These are phyloP conservation scores for Dexiosoma caninum DNA, from an alignment of 2,888 invertebrate genomes.

Conservation along the genomic window DNA sequence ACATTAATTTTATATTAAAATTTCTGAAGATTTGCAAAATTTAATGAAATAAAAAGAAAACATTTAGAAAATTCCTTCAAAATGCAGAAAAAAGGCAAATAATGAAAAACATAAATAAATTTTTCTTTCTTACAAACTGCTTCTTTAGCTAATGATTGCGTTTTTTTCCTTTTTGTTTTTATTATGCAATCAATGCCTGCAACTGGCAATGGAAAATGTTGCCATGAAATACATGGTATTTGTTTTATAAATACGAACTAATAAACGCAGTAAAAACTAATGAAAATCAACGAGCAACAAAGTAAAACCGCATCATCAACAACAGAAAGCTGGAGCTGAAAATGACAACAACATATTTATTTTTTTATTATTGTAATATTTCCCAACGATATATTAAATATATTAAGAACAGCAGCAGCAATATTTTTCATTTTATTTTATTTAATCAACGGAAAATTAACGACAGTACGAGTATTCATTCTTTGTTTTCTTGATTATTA, in stretches of 20 bases:
- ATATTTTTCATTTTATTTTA: neutral
- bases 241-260: conserved; percentile 11
- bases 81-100: no score
- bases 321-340: neutral
- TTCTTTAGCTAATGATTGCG: neutral
- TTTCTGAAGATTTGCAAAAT: no score
- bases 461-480: neutral
- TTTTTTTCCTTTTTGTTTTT: neutral
- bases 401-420: conserved; percentile 11
- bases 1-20: no score
- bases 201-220: conserved; percentile 29
- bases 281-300: conserved; percentile 22
- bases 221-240: neutral
- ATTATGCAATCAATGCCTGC: neutral
- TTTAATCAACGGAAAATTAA: neutral
- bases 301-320: conserved; percentile 19
- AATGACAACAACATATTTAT: neutral
- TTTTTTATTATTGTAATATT: neutral
- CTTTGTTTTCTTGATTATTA: neutral
- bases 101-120: no score
- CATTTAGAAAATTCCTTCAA: no score
- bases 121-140: neutral
- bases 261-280: conserved; percentile 40
- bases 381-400: neutral
- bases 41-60: no score